Percentiles rank a stretch among this genome's conserved stretches.
These are phyloP conservation scores for Emesis russula DNA, from an alignment of 2,888 invertebrate species.

Conservation along the genomic window DNA sequence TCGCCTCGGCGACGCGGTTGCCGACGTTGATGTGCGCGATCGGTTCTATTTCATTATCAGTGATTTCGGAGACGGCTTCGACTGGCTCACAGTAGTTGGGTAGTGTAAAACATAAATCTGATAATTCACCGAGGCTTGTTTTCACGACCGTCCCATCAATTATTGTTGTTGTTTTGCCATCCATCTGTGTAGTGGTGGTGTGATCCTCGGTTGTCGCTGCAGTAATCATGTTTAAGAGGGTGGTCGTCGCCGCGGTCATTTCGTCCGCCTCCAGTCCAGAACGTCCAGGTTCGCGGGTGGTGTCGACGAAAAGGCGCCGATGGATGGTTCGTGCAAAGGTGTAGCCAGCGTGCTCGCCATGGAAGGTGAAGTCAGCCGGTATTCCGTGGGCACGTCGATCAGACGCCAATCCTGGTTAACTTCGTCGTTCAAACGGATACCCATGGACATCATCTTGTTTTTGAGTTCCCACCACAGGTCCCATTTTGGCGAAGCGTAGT, in stretches of 20 bases:
- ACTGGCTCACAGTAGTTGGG: not conserved
- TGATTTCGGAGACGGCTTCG: not conserved
- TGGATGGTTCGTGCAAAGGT: not conserved
- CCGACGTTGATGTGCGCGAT: not conserved
- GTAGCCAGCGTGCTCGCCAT: slow-evolving; percentile 4
- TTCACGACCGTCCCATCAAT: not conserved
- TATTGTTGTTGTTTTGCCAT: not conserved
- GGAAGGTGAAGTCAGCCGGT: not conserved
- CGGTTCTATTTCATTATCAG: not conserved
- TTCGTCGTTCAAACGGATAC: not conserved
- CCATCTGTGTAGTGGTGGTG: not conserved
- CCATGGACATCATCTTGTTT: not conserved
- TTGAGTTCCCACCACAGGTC: slow-evolving; percentile 3
- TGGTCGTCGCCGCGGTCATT: not conserved
- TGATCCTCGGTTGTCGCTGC: not conserved
- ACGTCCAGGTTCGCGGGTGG: not conserved
- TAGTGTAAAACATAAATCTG: not conserved
- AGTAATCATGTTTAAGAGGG: not conserved
- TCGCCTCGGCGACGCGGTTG: not conserved
- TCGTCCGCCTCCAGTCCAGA: not conserved
- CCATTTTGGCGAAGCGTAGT: not conserved
- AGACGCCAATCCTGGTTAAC: not conserved
- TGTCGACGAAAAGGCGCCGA: not conserved
- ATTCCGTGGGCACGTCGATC: not conserved
- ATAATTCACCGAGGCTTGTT: not conserved